Percentiles rank a stretch among this genome's conserved stretches.
phyloP scores from a whole-genome alignment of 2,797 vertebrate species.

The Spheniscus humboldti region DNA sequence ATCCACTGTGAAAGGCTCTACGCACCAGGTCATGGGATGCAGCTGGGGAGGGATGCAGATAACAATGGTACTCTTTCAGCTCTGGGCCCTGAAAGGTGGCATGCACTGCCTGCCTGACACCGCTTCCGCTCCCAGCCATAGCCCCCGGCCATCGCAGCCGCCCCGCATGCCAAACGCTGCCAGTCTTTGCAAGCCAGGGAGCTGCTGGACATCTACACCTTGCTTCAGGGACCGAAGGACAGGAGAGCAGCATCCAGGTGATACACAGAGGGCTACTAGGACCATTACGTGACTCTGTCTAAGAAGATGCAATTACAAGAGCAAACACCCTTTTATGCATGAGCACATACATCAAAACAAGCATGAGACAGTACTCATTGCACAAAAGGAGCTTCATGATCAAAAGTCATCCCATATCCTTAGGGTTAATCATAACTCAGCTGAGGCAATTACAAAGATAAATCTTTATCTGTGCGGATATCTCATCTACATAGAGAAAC shows the following conservation, averaged over 20 bases:
- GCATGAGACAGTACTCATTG: background rate
- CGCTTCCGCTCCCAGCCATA: fast-evolving
- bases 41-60: background rate
- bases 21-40: background rate
- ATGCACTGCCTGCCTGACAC: background rate
- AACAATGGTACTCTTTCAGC: slow-evolving; percentile 14
- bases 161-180: fast-evolving
- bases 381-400: background rate
- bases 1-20: background rate
- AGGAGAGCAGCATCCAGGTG: background rate
- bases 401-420: background rate
- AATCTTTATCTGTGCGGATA: background rate
- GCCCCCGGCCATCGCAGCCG: fast-evolving
- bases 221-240: background rate
- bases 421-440: background rate
- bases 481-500: background rate
- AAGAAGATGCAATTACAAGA: background rate
- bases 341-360: background rate
- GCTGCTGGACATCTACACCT: background rate
- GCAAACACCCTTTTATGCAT: background rate
- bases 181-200: background rate
- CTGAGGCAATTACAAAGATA: background rate
- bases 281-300: background rate
- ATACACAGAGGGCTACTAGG: background rate
- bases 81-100: background rate